A percentile compares a stretch with the other conserved stretches of the same genome.
Evolutionary conservation across 2,797 vertebrate species (phyloP).

Genomic region (Tinamus major): DNA sequence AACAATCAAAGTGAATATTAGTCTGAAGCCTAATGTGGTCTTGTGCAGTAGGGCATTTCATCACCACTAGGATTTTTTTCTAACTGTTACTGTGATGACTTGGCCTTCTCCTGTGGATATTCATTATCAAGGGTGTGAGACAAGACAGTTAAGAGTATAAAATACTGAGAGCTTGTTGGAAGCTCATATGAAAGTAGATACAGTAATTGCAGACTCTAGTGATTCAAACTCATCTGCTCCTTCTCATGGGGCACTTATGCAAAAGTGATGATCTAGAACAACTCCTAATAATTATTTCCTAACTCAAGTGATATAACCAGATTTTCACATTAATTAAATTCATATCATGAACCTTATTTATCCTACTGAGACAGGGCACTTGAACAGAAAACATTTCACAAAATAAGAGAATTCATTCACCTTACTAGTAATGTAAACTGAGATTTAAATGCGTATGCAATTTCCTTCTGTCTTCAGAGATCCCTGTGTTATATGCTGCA

Average conservation of each 20-base stretch:
- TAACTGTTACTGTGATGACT: not conserved
- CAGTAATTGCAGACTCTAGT: constrained; percentile 6
- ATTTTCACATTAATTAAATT: constrained; percentile 34
- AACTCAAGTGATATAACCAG: not conserved
- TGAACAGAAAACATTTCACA: not conserved
- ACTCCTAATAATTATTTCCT: constrained; percentile 39
- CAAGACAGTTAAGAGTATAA: not conserved
- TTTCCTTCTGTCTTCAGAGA: not conserved
- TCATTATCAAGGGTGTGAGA: not conserved
- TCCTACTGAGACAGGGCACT: not conserved
- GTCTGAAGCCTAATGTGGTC: not conserved
- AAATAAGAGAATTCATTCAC: not conserved
- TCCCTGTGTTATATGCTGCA: accelerated
- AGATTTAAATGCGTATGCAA: not conserved
- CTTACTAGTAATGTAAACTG: not conserved
- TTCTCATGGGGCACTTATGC: not conserved
- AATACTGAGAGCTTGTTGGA: not conserved
- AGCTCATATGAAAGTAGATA: not conserved
- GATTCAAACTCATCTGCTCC: constrained; percentile 3
- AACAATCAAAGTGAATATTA: not conserved
- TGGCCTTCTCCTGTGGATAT: not conserved
- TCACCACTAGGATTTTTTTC: not conserved
- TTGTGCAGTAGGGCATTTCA: not conserved
- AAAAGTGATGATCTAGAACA: constrained; percentile 1
- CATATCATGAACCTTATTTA: not conserved